A percentile compares a stretch with the other conserved stretches of the same genome.
phyloP scores from a whole-genome alignment of 2,113 vertebrate genomes.

The Forbesichthys papilliferus region DNA sequence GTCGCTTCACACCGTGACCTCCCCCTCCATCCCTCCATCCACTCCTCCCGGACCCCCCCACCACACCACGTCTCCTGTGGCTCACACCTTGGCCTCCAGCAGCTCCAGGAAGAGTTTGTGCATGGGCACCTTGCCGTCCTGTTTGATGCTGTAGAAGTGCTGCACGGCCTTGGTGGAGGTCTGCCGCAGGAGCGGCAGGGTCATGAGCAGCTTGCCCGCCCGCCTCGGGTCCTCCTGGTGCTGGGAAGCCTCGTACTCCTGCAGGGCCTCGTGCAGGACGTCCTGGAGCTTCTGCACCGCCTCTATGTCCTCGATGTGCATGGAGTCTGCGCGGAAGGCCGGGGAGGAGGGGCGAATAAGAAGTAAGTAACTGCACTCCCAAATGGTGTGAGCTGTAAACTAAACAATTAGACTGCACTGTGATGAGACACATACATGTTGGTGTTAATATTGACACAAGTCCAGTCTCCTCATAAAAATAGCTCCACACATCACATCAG shows the following conservation, averaged over 20 bases:
- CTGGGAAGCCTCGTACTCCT: slow-evolving; percentile 95
- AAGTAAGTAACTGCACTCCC: no score
- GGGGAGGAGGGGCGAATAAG: background rate
- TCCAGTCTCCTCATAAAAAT: no score
- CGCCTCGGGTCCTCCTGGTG: slow-evolving; percentile 95
- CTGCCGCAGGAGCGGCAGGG: slow-evolving; percentile 94
- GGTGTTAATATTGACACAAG: no score
- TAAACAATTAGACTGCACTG: no score
- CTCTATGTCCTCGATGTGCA: slow-evolving; percentile 99
- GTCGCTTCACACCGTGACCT: background rate
- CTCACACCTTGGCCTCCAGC: slow-evolving; percentile 99
- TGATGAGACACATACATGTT: no score
- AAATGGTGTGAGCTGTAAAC: no score
- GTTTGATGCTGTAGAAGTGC: slow-evolving; percentile 99
- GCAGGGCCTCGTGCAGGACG: slow-evolving; percentile 95
- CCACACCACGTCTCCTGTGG: background rate
- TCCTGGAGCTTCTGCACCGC: slow-evolving; percentile 99
- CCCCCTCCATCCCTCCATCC: slow-evolving; percentile 36
- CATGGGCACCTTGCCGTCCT: slow-evolving; percentile 99
- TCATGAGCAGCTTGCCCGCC: slow-evolving; percentile 98
- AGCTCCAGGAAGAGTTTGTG: slow-evolving; percentile 99
- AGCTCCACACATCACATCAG: no score
- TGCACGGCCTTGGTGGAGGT: slow-evolving; percentile 98
- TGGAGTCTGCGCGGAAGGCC: slow-evolving; percentile 83
- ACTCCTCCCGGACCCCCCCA: background rate